A percentile compares a stretch with the other conserved stretches of the same genome.
Evolutionary conservation across 2,888 invertebrate species (phyloP).

Genomic region (Eristalis intricaria): DNA sequence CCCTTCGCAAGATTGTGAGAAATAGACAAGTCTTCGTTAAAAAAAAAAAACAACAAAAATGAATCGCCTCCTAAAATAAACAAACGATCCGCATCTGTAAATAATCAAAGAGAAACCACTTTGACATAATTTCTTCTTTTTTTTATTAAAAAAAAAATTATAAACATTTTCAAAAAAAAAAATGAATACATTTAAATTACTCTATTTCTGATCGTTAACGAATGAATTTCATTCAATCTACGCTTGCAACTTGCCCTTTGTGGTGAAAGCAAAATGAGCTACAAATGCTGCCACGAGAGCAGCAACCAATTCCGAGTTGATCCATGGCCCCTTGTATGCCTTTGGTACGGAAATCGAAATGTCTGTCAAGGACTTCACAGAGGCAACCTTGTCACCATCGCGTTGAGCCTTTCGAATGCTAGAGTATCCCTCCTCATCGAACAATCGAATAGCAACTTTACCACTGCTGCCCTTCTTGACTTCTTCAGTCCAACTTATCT

Average conservation of each 20-base stretch:
- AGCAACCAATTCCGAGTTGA: constrained; percentile 95
- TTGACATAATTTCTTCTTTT: constrained; percentile 9
- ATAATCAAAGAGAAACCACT: background rate
- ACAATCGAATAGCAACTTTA: constrained; percentile 89
- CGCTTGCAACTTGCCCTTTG: constrained; percentile 90
- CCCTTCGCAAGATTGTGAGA: no score
- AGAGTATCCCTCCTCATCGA: constrained; percentile 96
- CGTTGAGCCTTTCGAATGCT: constrained; percentile 91
- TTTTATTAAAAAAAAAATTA: constrained; percentile 56
- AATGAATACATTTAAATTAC: constrained; percentile 32
- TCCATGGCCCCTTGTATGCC: constrained; percentile 95
- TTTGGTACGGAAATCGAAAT: constrained; percentile 88
- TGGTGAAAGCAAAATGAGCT: constrained; percentile 93
- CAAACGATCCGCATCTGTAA: background rate
- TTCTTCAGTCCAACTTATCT: constrained; percentile 98
- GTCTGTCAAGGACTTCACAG: constrained; percentile 86
- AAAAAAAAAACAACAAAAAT: no score
- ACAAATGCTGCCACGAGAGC: constrained; percentile 89
- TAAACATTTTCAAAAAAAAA: constrained; percentile 34
- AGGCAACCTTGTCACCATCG: constrained; percentile 85
- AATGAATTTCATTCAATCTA: constrained; percentile 83
- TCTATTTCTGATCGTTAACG: constrained; percentile 55
- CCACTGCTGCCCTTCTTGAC: constrained; percentile 91
- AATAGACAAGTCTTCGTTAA: no score
- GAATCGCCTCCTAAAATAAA: background rate